Conservation (phyloP, 2,113 vertebrate species). For the Pelecanoides urinatrix region DNA sequence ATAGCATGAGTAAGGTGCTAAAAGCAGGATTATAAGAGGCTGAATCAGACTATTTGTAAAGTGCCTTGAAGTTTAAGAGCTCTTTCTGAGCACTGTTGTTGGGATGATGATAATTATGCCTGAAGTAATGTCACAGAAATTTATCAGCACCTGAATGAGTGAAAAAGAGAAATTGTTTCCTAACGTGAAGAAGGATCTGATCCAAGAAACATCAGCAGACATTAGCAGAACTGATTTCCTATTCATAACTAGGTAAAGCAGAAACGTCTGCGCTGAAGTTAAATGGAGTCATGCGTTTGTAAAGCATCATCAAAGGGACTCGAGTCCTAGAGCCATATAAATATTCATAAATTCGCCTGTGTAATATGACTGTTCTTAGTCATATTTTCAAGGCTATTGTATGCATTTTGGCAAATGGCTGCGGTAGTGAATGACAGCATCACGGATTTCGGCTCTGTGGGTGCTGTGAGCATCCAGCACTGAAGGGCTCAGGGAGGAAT, state of each 20-base stretch:
- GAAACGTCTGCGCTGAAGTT: not conserved
- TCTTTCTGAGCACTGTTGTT: not conserved
- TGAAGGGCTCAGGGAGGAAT: not conserved
- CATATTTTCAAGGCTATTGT: not conserved
- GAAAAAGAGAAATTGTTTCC: not conserved
- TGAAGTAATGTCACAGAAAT: not conserved
- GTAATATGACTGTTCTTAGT: not conserved
- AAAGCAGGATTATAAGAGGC: not conserved
- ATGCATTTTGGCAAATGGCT: not conserved
- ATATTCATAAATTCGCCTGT: not conserved
- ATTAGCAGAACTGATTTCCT: not conserved
- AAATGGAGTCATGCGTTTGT: not conserved
- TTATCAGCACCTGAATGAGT: not conserved
- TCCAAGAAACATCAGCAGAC: not conserved
- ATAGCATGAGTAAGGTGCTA: not conserved
- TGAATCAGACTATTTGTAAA: slow-evolving; percentile 15
- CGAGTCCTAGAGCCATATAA: not conserved
- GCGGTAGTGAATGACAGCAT: not conserved
- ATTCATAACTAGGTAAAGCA: not conserved
- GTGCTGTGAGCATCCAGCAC: not conserved
- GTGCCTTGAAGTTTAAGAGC: not conserved
- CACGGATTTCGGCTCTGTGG: not conserved
- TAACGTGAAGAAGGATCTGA: not conserved
- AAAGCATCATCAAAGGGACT: not conserved
- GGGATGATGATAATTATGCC: not conserved